Percentiles rank a stretch among this genome's conserved stretches.
phyloP scores from a whole-genome alignment of 2,888 invertebrate genomes.

The Amblyteles armatorius region DNA sequence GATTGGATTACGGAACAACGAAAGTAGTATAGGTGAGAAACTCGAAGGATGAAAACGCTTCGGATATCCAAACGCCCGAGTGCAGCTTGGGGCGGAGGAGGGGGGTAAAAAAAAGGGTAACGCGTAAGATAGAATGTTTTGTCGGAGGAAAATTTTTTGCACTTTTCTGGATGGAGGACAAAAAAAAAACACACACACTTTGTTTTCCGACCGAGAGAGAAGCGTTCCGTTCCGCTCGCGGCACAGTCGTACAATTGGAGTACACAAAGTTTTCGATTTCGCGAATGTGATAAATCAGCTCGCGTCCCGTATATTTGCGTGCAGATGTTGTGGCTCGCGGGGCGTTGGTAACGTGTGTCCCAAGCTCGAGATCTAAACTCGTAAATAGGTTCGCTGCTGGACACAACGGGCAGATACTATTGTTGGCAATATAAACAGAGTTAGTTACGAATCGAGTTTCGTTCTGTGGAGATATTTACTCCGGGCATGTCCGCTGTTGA shows the following conservation, averaged over 20 bases:
- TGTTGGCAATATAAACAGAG: conserved; percentile 62
- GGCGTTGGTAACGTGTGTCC: conserved; percentile 7
- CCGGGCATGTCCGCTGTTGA: neutral
- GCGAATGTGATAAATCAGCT: conserved; percentile 66
- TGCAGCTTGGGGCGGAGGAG: neutral
- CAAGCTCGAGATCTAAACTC: conserved; percentile 16
- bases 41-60: neutral
- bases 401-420: conserved; percentile 52
- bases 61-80: neutral
- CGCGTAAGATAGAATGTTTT: conserved; percentile 11
- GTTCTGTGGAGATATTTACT: conserved; percentile 35
- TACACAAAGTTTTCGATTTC: conserved; percentile 66
- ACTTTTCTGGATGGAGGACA: neutral
- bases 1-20: neutral
- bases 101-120: neutral
- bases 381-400: conserved; percentile 54
- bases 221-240: neutral
- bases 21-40: neutral
- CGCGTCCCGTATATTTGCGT: neutral
- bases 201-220: conserved; percentile 10
- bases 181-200: neutral
- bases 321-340: neutral
- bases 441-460: conserved; percentile 51
- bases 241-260: conserved; percentile 59
- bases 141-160: neutral